A percentile compares a stretch with the other conserved stretches of the same genome.
phyloP scores from a whole-genome alignment of 2,113 vertebrate genomes.

The Bothrops jararaca region DNA sequence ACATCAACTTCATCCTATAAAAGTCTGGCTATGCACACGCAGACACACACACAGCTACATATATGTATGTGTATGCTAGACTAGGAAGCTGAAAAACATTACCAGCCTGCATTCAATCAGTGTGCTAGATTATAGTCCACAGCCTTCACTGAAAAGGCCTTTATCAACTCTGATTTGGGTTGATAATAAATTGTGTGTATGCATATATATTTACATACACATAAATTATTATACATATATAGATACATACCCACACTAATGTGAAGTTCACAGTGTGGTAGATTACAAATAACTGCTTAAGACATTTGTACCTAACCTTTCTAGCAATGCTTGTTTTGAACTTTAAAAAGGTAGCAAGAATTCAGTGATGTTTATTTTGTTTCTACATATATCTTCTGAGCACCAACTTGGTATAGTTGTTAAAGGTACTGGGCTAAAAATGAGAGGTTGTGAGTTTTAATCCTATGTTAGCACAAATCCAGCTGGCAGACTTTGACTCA shows the following conservation, averaged over 20 bases:
- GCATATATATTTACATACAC: background rate
- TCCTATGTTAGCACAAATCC: background rate
- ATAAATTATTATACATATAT: background rate
- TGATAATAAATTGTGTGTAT: background rate
- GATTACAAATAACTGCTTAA: background rate
- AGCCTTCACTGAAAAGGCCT: background rate
- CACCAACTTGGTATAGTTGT: background rate
- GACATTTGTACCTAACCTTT: background rate
- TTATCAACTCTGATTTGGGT: background rate
- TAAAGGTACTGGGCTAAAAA: background rate
- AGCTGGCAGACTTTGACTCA: background rate
- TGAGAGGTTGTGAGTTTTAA: background rate
- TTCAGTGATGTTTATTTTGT: background rate
- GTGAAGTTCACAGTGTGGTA: background rate
- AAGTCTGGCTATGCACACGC: background rate
- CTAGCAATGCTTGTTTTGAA: background rate
- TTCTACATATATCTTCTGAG: background rate
- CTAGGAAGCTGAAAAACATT: background rate
- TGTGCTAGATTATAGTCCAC: background rate
- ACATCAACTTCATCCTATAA: background rate
- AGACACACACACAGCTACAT: too few species aligned
- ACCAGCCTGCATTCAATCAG: background rate
- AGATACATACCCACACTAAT: background rate
- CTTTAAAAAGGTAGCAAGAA: background rate
- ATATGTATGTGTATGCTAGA: background rate